A percentile compares a stretch with the other conserved stretches of the same genome.
phyloP scores from a whole-genome alignment of 1,140 invertebrate genomes.

The Drosophila neocordata region DNA sequence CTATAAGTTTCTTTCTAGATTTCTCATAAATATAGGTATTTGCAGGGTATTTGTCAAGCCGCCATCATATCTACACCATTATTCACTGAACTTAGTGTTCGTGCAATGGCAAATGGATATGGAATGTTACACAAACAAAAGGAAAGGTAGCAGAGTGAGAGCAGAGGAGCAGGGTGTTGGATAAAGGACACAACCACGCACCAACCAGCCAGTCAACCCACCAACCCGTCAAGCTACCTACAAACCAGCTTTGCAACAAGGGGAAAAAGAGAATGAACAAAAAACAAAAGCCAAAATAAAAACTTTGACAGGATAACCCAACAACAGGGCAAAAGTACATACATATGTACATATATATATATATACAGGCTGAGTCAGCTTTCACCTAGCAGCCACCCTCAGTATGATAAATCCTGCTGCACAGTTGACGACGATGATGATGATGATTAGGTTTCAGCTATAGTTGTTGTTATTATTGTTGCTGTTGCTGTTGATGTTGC shows the following conservation, averaged over 20 bases:
- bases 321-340: not conserved
- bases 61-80: not conserved
- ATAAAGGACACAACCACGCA: constrained; percentile 45
- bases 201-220: constrained; percentile 9
- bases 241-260: constrained; percentile 1
- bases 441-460: constrained; percentile 12
- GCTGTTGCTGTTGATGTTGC: constrained; percentile 23
- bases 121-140: constrained; percentile 77
- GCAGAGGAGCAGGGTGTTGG: constrained; percentile 37
- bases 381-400: not conserved
- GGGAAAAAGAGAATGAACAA: not conserved
- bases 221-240: not conserved
- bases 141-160: constrained; percentile 15
- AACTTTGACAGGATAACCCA: constrained; percentile 4
- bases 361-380: constrained; percentile 7
- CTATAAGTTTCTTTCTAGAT: too few species aligned
- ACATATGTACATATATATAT: not conserved
- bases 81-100: constrained; percentile 19
- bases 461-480: constrained; percentile 8
- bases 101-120: constrained; percentile 72
- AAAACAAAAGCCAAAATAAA: constrained; percentile 5
- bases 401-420: not conserved
- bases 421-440: constrained; percentile 14
- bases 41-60: not conserved
- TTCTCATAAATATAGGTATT: too few species aligned